Conservation (phyloP, 2,888 invertebrate genomes). For the Tenthredo notha region DNA sequence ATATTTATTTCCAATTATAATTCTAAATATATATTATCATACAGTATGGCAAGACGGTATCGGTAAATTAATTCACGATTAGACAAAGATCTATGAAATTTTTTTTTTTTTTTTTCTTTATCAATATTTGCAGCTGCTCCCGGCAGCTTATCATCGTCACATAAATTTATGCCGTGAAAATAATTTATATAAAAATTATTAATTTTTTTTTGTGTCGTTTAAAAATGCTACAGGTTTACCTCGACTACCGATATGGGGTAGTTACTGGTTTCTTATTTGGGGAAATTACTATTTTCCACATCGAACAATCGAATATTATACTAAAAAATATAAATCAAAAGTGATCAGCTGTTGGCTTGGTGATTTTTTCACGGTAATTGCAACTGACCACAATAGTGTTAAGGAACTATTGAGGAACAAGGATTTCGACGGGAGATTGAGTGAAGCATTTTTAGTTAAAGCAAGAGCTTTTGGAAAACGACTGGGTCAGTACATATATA, state of each 20-base stretch:
- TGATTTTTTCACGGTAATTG: constrained; percentile 78
- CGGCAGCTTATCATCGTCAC: not conserved
- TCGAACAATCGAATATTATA: constrained; percentile 79
- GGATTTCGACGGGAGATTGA: constrained; percentile 83
- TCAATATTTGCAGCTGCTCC: not conserved
- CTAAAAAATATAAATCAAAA: constrained; percentile 82
- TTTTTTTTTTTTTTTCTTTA: not conserved
- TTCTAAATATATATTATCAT: not conserved
- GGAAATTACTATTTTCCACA: constrained; percentile 80
- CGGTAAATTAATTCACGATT: not conserved
- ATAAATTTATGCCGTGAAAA: not conserved
- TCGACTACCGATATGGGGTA: constrained; percentile 83
- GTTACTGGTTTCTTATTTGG: constrained; percentile 82
- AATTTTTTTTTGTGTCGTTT: not conserved
- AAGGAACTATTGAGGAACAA: constrained; percentile 82
- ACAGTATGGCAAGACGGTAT: not conserved
- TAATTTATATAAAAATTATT: constrained; percentile 18
- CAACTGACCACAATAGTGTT: constrained; percentile 80
- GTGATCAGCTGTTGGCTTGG: constrained; percentile 83
- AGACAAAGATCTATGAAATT: not conserved
- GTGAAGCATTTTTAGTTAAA: constrained; percentile 77
- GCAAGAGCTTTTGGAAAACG: constrained; percentile 81
- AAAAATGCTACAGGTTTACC: constrained; percentile 80
- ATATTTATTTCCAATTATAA: not conserved
- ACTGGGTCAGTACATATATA: constrained; percentile 75